These are phyloP conservation scores for Spilogale gracilis DNA, from an alignment of 2,113 vertebrate species.

Conservation along the genomic window DNA sequence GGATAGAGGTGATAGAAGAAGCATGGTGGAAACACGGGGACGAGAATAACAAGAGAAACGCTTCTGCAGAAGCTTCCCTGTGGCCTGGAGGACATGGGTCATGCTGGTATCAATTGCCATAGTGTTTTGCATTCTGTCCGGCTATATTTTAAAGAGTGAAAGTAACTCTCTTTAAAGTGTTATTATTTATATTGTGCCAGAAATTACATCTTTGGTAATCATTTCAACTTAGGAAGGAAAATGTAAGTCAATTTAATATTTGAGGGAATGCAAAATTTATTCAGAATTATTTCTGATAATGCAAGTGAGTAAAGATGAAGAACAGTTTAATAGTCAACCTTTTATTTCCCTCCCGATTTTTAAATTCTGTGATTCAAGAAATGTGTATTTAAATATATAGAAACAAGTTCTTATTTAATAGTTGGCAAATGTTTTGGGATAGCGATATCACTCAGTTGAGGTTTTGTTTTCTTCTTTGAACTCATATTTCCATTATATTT, in stretches of 20 bases:
- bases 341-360: background rate
- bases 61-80: accelerated
- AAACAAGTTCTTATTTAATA: background rate
- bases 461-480: constrained; percentile 39
- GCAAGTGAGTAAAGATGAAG: background rate
- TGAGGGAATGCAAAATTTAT: background rate
- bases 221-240: background rate
- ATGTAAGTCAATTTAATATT: background rate
- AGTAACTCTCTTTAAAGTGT: background rate
- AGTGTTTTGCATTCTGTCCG: background rate
- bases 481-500: background rate
- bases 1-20: background rate
- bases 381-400: background rate
- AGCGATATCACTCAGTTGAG: background rate
- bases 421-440: background rate
- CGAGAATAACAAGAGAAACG: background rate
- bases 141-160: background rate
- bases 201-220: constrained; percentile 12
- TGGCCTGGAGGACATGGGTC: accelerated
- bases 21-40: background rate
- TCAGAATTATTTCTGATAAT: background rate
- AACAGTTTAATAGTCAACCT: background rate
- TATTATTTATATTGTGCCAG: background rate
- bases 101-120: accelerated
- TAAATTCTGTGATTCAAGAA: constrained; percentile 6